Evolutionary conservation across 2,113 vertebrate genomes (phyloP), one percentile per base, ranked within the genome.

Genomic region (Antennarius striatus): DNA sequence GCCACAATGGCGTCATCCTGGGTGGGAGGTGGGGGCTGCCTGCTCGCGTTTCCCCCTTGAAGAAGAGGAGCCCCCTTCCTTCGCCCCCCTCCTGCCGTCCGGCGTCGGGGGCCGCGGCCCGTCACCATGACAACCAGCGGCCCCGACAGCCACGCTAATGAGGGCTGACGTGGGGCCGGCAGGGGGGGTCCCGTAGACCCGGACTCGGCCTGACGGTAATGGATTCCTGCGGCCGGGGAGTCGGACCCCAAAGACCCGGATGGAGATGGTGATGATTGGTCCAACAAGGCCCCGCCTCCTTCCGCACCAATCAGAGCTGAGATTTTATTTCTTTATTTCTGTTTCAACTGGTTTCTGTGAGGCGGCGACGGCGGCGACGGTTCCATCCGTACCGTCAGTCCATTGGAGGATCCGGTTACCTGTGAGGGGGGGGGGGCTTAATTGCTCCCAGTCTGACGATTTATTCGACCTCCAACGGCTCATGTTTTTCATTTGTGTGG

Each of bases 401-500:
- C 87, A 91, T 88, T 84, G 82, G 71, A 86, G 85, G 88, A 92
- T 92, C 88, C 86, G 88, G 91, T 93, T 92, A 92, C 92, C 87
- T 90, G 81, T 80, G 85, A 80, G 80, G 86, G 86, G 74, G 71
- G 75, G 84, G 85, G 82, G 82, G 85, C 79, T 89, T 92, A 92
- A 92, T 92, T 91, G 90, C 90, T 90, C 91, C 89, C 90, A 87
- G 91, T 85, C 89, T 79, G 85, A 91, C 86, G 82, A 89, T 91
- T 92, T 92, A 92, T 93, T 93, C 92, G 89, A 86, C 86, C 88
- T 89, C 83, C 79, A 84, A 86, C 85, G 86, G 82, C 91, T 93
- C 91, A 91, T 92, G 91, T 92, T 91, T 91, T 91, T 92, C 89
- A 91, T 92, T 92, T 91, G 89, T 90, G 86, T 86, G 90, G 85